These are phyloP conservation scores for Raja brachyura DNA, from an alignment of 2,113 vertebrate genomes.

Conservation along the genomic window DNA sequence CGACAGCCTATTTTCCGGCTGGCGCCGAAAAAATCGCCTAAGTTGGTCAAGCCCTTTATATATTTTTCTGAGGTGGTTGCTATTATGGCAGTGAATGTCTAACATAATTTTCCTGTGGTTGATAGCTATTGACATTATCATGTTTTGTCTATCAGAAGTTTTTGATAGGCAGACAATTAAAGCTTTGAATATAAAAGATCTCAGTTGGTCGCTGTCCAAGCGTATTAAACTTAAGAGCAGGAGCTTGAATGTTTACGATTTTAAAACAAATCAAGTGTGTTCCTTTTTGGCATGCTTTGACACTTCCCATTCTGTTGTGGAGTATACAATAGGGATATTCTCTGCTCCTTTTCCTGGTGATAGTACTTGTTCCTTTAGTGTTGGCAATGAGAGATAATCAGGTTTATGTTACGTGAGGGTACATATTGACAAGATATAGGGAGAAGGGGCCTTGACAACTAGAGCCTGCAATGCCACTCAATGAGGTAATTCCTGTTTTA, in stretches of 20 bases:
- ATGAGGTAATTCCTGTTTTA: too few species aligned
- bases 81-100: not conserved
- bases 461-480: too few species aligned
- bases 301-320: not conserved
- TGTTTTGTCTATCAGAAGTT: not conserved
- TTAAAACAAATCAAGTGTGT: not conserved
- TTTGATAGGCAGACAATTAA: not conserved
- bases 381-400: not conserved
- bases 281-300: not conserved
- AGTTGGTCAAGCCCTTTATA: not conserved
- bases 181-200: not conserved
- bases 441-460: not conserved
- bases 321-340: not conserved
- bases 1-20: too few species aligned
- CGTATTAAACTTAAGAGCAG: not conserved
- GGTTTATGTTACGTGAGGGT: not conserved
- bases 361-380: not conserved
- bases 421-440: not conserved
- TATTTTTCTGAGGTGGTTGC: not conserved
- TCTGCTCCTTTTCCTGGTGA: not conserved
- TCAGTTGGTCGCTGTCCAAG: not conserved
- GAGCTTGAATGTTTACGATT: not conserved
- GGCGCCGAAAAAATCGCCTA: too few species aligned
- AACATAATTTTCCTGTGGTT: not conserved
- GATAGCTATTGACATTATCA: not conserved